Percentiles rank a stretch among this genome's conserved stretches.
These are phyloP conservation scores for Saguinus oedipus DNA, from an alignment of 2,797 vertebrate species.

Conservation along the genomic window DNA sequence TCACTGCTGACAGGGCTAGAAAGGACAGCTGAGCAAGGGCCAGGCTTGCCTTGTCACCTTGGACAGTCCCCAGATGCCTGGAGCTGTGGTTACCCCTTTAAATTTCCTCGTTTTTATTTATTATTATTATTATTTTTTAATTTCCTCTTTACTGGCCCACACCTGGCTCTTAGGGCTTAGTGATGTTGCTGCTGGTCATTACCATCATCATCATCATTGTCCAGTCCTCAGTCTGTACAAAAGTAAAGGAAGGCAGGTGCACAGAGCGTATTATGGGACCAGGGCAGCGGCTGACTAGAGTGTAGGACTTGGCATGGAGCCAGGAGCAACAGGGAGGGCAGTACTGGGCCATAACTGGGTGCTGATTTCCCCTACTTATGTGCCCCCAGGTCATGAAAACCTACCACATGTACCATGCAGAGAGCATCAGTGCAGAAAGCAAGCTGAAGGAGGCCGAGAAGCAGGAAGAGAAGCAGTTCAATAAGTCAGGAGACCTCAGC, in stretches of 20 bases:
- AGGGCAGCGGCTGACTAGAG: not conserved
- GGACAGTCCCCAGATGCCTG: not conserved
- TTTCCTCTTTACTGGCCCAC: not conserved
- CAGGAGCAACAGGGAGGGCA: fast-evolving
- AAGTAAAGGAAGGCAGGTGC: not conserved
- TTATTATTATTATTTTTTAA: not conserved
- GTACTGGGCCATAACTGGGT: not conserved
- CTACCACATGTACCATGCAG: conserved; percentile 99
- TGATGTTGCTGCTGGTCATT: not conserved
- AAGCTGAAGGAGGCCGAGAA: conserved; percentile 99
- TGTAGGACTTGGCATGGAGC: not conserved
- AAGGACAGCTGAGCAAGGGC: not conserved
- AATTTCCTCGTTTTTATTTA: not conserved
- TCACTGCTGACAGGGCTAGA: not conserved
- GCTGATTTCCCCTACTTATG: not conserved
- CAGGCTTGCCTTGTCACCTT: not conserved
- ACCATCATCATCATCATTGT: not conserved
- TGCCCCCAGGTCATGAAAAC: conserved; percentile 98
- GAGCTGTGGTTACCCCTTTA: not conserved
- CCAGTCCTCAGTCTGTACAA: not conserved
- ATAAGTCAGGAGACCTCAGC: conserved; percentile 94
- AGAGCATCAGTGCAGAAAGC: conserved; percentile 98
- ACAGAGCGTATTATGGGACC: not conserved
- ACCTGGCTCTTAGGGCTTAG: not conserved
- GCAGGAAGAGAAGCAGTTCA: conserved; percentile 99